Evolutionary conservation across 2,888 invertebrate species (phyloP), one percentile per base, ranked within the genome.

Genomic region (Anorthoa munda): DNA sequence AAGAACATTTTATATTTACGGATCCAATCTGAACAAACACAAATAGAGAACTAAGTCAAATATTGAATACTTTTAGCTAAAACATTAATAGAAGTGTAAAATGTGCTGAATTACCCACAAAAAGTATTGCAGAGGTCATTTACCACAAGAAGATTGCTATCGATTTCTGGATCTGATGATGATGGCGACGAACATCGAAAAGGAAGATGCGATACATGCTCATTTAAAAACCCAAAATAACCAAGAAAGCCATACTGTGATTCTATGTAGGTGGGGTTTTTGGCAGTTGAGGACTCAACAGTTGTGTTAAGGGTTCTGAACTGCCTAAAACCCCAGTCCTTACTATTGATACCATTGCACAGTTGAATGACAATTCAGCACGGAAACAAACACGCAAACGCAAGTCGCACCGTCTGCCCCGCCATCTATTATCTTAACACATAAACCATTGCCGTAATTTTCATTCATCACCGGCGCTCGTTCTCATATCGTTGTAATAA

Each of bases 391-490:
- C 63, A 64, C 79, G 51, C 63, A 66, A 45, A 64, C 79, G 51
- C 63, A 66, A 45, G 55, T 55, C 23, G 55, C 60, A 21, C 15
- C 70, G 73, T 46, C 45, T 60, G 79, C 67, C 56, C 66, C 56
- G 81, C 83, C 81, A 83, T 74, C 83, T 81, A 60, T 75, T 63
- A 79, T 39, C 31, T 26, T 56, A 53, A 69, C 51, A 66, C 45
- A 79, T 68, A 79, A 66, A 81, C 81, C 60, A 79, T 69, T 69
- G 59, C 51, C 63, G 63, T 67, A 83, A 83, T 80, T 75, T 82
- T 79, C 83, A 82, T 82, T 82, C 82, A 82, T 79, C 83, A 79
- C 75, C 56, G 58, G 17, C 72, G 50, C 72, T 64, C 83, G 75
- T 80, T 80, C 75, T 58, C 68, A 65, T 81, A 83, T 58, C 63